Base-by-base conservation (phyloP, 2,113 vertebrate species). In the Callipepla californica region DNA sequence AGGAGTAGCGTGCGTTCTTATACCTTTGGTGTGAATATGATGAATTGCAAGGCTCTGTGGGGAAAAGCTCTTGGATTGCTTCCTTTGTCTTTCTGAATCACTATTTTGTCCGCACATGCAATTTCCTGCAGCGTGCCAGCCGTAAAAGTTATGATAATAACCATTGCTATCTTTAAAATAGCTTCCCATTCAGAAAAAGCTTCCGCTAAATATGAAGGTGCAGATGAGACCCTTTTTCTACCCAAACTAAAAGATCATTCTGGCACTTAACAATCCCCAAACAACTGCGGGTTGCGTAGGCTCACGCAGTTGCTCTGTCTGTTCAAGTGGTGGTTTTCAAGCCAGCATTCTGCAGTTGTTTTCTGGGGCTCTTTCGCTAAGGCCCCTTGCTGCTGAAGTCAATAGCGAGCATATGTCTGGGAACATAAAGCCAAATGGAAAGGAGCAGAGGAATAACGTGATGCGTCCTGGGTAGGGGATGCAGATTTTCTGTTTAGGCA, bases 1-100 rank as follows among this genome's bases (percentile, higher is more conserved):
- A 19, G 48, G 28, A 36, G 5, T 17, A 20, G 11, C 15, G 4
- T 1, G 0, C 11, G 1, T 8, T 2, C 36, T 30, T 22, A 0
- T 55, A 1, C 42, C 5, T 0, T 32, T 42, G 45, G 66, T 16
- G 4, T 26, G 28, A 58, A 7, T 1, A 0, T 6, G 30, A 53
- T 26, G 30, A 85, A 36, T 28, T 6, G n/a, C 50, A 57, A 57
- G 30, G 50, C 25, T 32, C 16, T 17, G 7, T 2, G 32, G 69
- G 68, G 73, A 23, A 82, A 73, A 80, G 16, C 18, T 18, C 45
- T 53, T 4, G 9, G 14, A 7, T 83, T 20, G 26, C 36, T 47
- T 50, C 73, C 34, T 83, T 88, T 63, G 73, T 89, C 47, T 69
- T 75, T 72, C 2, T 42, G 70, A 62, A 55, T 45, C 50, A 32